A percentile compares a stretch with the other conserved stretches of the same genome.
Evolutionary conservation across 1,140 invertebrate genomes (phyloP).

Genomic region (Hypothenemus hampei): DNA sequence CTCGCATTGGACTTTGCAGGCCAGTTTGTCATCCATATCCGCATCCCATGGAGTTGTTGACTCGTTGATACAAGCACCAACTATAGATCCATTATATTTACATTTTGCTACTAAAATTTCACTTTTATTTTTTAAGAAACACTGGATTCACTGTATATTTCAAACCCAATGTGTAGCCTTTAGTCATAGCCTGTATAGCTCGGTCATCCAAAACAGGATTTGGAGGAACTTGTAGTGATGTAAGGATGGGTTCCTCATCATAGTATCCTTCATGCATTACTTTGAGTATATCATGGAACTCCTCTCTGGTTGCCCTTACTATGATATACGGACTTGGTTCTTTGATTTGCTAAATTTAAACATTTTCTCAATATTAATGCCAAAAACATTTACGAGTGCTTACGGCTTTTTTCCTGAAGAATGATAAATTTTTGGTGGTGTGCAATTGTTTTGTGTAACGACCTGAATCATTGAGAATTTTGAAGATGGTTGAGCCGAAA

Average conservation of each 20-base stretch:
- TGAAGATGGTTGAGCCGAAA: slow-evolving; percentile 18
- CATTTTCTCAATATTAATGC: neutral
- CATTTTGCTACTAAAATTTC: slow-evolving; percentile 43
- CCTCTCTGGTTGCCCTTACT: slow-evolving; percentile 29
- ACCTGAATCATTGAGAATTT: slow-evolving; percentile 19
- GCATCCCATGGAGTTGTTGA: slow-evolving; percentile 39
- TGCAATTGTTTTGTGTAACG: neutral
- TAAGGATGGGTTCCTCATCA: slow-evolving; percentile 36
- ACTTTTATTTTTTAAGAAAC: slow-evolving; percentile 1
- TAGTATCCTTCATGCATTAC: slow-evolving; percentile 39
- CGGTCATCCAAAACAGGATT: slow-evolving; percentile 33
- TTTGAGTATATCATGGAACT: slow-evolving; percentile 34
- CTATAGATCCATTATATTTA: slow-evolving; percentile 41
- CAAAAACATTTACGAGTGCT: neutral
- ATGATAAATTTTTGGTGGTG: neutral
- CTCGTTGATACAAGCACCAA: slow-evolving; percentile 47
- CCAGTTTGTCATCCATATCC: slow-evolving; percentile 36
- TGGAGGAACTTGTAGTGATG: slow-evolving; percentile 11
- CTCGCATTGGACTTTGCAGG: slow-evolving; percentile 34
- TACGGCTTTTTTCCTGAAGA: slow-evolving; percentile 14
- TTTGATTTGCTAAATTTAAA: slow-evolving; percentile 6
- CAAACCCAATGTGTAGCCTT: slow-evolving; percentile 39
- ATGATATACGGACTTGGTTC: slow-evolving; percentile 31
- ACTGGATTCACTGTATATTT: neutral
- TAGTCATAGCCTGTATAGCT: slow-evolving; percentile 35